phyloP scores from a whole-genome alignment of 2,888 invertebrate species.

The Parnassius orleans region DNA sequence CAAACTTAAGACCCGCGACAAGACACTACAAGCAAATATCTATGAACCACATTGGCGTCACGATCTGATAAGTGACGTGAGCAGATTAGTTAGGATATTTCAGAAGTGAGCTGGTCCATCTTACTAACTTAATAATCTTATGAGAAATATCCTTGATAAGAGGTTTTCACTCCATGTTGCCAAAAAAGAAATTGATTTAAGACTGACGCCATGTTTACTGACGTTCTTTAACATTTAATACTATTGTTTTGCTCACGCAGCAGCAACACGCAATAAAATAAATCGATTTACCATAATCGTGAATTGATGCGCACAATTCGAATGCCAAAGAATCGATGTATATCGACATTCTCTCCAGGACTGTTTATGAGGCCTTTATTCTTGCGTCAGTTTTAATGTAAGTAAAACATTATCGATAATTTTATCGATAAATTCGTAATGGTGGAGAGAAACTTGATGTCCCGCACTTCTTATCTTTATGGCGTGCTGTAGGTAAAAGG shows the following conservation, averaged over 20 bases:
- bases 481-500: slow-evolving; percentile 3
- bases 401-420: slow-evolving; percentile 1
- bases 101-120: no score
- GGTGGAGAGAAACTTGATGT: slow-evolving; percentile 9
- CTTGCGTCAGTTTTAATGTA: slow-evolving; percentile 5
- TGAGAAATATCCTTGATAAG: no score
- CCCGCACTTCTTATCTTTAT: slow-evolving; percentile 3
- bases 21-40: no score
- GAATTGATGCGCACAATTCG: slow-evolving; percentile 6
- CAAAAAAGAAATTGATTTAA: neutral
- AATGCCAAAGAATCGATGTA: slow-evolving; percentile 8
- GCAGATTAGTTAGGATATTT: no score
- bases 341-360: neutral
- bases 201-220: neutral
- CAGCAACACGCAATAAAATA: slow-evolving; percentile 15
- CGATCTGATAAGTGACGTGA: no score
- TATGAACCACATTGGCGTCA: no score
- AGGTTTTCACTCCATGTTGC: no score
- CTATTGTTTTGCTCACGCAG: neutral
- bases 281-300: slow-evolving; percentile 10
- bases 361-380: slow-evolving; percentile 12
- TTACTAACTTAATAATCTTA: no score
- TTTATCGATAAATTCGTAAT: slow-evolving; percentile 13
- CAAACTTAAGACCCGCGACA: no score
- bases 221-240: neutral